A percentile compares a stretch with the other conserved stretches of the same genome.
phyloP scores from a whole-genome alignment of 64 coral and sea anemone species.

The Astreopora myriophthalma region DNA sequence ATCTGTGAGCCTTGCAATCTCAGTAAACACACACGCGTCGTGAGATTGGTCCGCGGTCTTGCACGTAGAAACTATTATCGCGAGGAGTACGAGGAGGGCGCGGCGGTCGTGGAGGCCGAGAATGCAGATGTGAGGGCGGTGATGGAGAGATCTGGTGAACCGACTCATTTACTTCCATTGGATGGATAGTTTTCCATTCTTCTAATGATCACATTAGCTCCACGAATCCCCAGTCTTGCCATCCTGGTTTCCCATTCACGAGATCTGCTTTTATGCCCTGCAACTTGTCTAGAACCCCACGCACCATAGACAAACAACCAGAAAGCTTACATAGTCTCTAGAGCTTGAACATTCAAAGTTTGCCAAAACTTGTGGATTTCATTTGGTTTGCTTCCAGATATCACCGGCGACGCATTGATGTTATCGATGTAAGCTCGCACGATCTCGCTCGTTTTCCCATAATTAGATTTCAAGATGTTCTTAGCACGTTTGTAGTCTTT shows the following conservation, averaged over 20 bases:
- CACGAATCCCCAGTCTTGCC: not conserved
- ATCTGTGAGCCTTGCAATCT: not conserved
- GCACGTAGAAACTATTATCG: not conserved
- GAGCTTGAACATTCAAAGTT: constrained; percentile 17
- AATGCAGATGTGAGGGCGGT: not conserved
- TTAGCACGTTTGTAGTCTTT: constrained; percentile 38
- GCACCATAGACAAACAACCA: not conserved
- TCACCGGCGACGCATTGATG: constrained; percentile 20
- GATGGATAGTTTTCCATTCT: not conserved
- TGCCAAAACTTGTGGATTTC: constrained; percentile 65
- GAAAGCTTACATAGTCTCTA: not conserved
- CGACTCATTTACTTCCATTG: not conserved
- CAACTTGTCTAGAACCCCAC: not conserved
- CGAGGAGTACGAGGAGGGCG: not conserved
- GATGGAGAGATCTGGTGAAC: not conserved
- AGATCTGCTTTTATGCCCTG: not conserved
- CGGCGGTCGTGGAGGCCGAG: too few species aligned
- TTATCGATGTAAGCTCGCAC: constrained; percentile 45
- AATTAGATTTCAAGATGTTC: constrained; percentile 55
- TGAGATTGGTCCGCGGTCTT: not conserved
- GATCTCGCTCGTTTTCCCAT: constrained; percentile 66
- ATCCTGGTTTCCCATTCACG: not conserved
- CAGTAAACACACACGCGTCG: constrained; percentile 2
- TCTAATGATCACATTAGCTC: not conserved
- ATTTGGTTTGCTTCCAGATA: constrained; percentile 11